Percentiles rank a stretch among this genome's conserved stretches.
Conservation (phyloP, 37 sponge, comb jelly and placozoan genomes). For the Crambe crambe region DNA sequence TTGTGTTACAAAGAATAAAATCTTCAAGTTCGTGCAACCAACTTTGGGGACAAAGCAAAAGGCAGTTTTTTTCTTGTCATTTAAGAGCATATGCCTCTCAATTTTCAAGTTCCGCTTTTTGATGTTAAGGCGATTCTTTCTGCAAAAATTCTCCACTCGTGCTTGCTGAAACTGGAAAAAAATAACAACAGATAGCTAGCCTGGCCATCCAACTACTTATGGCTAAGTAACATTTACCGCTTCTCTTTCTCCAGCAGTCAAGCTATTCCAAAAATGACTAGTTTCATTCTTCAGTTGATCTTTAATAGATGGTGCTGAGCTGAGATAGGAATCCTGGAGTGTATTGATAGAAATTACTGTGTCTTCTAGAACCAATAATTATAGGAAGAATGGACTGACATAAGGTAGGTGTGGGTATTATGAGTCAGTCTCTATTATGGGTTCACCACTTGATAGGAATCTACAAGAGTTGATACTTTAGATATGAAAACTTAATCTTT, state of each 20-base stretch:
- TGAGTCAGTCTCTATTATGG: too few species aligned
- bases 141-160: constrained; percentile 17
- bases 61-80: neutral
- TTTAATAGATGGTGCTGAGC: too few species aligned
- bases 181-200: too few species aligned
- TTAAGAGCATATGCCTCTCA: neutral
- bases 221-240: neutral
- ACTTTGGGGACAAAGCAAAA: constrained; percentile 11
- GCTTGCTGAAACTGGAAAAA: constrained; percentile 15
- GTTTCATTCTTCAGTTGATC: neutral
- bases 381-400: too few species aligned
- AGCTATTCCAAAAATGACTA: neutral
- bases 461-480: too few species aligned
- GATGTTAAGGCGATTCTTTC: neutral
- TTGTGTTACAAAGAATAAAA: constrained; percentile 5
- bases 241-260: neutral
- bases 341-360: too few species aligned
- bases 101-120: neutral
- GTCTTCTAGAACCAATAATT: too few species aligned
- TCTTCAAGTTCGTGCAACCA: constrained; percentile 36
- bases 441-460: too few species aligned
- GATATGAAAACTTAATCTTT: too few species aligned
- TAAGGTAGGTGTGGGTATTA: too few species aligned
- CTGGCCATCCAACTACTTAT: too few species aligned
- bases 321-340: too few species aligned